Conservation (phyloP, 2,113 vertebrate genomes). For the Crotalus viridis region DNA sequence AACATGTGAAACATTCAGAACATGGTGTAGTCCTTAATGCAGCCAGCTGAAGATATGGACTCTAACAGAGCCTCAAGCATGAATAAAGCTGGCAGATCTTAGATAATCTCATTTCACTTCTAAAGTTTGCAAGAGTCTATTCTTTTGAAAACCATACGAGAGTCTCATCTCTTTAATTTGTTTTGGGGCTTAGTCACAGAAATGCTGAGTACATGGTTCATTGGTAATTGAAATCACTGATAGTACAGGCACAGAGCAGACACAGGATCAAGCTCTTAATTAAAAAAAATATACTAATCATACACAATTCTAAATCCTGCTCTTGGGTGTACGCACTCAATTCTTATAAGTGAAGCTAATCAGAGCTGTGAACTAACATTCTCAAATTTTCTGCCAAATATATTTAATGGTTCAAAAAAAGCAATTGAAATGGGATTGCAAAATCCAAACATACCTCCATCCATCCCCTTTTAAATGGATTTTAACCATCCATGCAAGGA, state of each 20-base stretch:
- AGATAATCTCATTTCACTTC: constrained; percentile 12
- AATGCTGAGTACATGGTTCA: constrained; percentile 4
- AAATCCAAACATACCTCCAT: neutral
- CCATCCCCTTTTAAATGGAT: neutral
- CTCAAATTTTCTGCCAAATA: neutral
- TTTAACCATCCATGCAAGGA: neutral
- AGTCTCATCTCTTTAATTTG: constrained; percentile 4
- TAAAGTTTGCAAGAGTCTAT: neutral
- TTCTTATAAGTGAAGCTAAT: constrained; percentile 16
- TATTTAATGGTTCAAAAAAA: neutral
- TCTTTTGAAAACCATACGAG: neutral
- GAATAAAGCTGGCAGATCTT: constrained; percentile 2
- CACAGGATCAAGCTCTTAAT: constrained; percentile 22
- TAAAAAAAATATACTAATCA: constrained; percentile 14
- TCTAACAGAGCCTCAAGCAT: neutral
- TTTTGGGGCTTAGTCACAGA: constrained; percentile 10
- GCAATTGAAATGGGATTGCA: neutral
- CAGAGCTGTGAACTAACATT: neutral
- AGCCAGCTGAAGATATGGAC: neutral
- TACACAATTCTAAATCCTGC: constrained; percentile 4
- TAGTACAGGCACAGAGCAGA: neutral
- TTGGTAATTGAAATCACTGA: constrained; percentile 3
- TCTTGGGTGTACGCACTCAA: constrained; percentile 3
- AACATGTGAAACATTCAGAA: neutral
- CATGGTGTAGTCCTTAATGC: neutral